Evolutionary conservation across 2,797 vertebrate genomes (phyloP).

Genomic region (Acrossocheilus fasciatus): DNA sequence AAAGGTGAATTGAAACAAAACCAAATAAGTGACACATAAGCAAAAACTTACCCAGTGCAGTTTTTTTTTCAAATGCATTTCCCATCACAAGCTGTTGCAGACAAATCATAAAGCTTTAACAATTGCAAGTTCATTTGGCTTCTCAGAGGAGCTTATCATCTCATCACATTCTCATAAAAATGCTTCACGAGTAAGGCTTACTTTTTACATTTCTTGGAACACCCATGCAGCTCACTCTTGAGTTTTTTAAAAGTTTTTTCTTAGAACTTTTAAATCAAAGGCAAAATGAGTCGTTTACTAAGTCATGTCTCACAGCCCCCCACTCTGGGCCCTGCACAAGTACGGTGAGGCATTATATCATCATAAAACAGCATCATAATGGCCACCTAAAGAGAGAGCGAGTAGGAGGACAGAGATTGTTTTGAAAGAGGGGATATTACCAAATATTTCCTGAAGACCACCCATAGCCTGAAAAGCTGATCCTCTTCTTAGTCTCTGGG

Average conservation of each 20-base stretch:
- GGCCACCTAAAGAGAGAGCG: conserved; percentile 28
- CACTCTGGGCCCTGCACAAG: conserved; percentile 13
- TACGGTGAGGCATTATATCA: conserved; percentile 39
- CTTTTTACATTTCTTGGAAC: conserved; percentile 39
- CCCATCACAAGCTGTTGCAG: neutral
- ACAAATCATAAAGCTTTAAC: neutral
- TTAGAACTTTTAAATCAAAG: conserved; percentile 45
- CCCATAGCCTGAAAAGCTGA: conserved; percentile 45
- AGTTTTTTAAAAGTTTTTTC: neutral
- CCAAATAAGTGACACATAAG: neutral
- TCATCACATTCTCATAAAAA: conserved; percentile 44
- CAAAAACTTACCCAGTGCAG: neutral
- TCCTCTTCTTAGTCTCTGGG: conserved; percentile 43
- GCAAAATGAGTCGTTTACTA: conserved; percentile 29
- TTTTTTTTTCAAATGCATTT: neutral
- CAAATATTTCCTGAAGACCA: conserved; percentile 50
- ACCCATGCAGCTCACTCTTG: neutral
- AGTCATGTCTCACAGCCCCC: conserved; percentile 3
- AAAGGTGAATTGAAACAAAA: neutral
- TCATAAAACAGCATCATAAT: conserved; percentile 44
- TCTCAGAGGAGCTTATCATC: conserved; percentile 33
- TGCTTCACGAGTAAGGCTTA: conserved; percentile 9
- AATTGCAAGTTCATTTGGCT: conserved; percentile 2
- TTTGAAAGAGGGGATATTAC: conserved; percentile 24
- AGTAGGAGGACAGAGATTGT: conserved; percentile 30